phyloP scores from a whole-genome alignment of 37 sponge, comb jelly and placozoan genomes.

The Crambe crambe region DNA sequence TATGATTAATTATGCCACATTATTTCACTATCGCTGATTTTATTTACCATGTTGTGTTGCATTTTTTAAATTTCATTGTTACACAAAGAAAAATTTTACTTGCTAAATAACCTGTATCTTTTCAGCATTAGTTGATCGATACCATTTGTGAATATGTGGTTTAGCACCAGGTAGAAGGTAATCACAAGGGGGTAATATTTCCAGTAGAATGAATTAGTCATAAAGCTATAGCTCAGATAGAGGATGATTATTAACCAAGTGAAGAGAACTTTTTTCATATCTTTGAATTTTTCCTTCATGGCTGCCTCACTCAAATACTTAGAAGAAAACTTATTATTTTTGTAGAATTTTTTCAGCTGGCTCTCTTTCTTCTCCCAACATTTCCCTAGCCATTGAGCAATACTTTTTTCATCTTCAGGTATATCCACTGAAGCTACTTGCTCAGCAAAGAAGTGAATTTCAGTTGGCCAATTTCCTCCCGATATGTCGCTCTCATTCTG shows the following conservation, averaged over 20 bases:
- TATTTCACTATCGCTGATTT: too few relatives aligned
- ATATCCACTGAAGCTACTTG: conserved; percentile 14
- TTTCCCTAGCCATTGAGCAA: conserved; percentile 62
- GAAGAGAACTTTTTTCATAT: conserved; percentile 1
- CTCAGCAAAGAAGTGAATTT: conserved; percentile 65
- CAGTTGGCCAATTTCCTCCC: conserved; percentile 65
- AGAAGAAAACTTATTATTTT: conserved; percentile 36
- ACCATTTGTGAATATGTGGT: conserved; percentile 9
- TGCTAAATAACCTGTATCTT: background rate
- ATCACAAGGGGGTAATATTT: conserved; percentile 9
- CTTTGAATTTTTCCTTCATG: background rate
- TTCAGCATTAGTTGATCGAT: conserved; percentile 20
- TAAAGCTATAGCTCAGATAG: conserved; percentile 7
- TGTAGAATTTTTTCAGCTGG: conserved; percentile 65
- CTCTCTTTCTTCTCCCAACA: conserved; percentile 79
- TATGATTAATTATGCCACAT: too few relatives aligned
- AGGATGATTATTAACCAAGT: conserved; percentile 29
- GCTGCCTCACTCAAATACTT: conserved; percentile 12
- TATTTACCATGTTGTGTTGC: too few relatives aligned
- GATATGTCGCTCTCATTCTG: conserved; percentile 71
- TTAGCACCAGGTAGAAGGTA: conserved; percentile 6
- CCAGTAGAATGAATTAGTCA: conserved; percentile 14
- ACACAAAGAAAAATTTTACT: background rate
- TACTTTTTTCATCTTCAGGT: conserved; percentile 45
- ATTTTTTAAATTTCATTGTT: too few relatives aligned